Evolutionary conservation across 2,113 vertebrate genomes (phyloP), one percentile per base, ranked within the genome.

Genomic region (Anser brachyrhynchus): DNA sequence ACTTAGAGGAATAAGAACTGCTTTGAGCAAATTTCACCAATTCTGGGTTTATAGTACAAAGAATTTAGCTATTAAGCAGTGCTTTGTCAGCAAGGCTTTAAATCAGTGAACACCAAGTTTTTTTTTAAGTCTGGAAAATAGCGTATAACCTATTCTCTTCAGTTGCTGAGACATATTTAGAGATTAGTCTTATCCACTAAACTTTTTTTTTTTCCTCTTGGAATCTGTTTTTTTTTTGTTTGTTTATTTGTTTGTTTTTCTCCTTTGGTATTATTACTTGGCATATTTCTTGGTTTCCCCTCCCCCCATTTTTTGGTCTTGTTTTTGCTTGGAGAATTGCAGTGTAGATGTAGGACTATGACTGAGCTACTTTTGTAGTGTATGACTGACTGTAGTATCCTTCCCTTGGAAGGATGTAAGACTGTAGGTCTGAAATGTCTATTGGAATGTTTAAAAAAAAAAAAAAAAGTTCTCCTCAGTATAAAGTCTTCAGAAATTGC

Each of bases 401-500:
- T 87, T 80, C 19, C 4, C 6, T 17, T 62, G 3, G 33, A 29
- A 43, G 7, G 26, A 4, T 64, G 17, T n/a, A 49, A 51, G 29
- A 72, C 35, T 1, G 0, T 49, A 51, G 0, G 0, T 41, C 9
- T 65, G 28, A 92, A 83, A 78, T 23, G 21, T 3, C 6, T 37
- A 3, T 49, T 37, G 15, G 5, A 81, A 37, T 65, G 11, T 49
- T 21, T 10, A 49, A 49, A 49, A 10, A 49, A 49, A 43, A 43
- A 43, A 43, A 43, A 49, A 13, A n/a, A 17, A 44, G 10, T 21
- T 33, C 13, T 43, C 15, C 41, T 74, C 5, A 29, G 58, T 55
- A 37, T 21, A 28, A 9, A 43, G 8, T 43, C 39, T 54, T 46
- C 11, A 71, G 26, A 41, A 93, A 57, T 18, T 35, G 6, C 4